Percentiles rank a stretch among this genome's conserved stretches.
Conservation (phyloP, 2,888 invertebrate species). For the Morpho achilles region DNA sequence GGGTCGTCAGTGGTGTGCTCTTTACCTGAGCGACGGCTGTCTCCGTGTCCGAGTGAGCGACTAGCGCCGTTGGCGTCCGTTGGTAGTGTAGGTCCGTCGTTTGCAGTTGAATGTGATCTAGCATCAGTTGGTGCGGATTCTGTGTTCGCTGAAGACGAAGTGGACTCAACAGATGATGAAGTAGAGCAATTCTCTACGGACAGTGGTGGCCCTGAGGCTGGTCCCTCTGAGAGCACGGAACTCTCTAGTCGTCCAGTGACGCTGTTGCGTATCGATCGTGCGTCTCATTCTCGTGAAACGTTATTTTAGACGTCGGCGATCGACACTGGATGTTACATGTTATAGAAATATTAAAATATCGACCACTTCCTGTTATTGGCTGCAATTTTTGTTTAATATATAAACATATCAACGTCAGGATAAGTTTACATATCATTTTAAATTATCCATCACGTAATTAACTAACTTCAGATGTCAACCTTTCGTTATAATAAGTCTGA, state of each 20-base stretch:
- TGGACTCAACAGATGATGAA: conserved; percentile 89
- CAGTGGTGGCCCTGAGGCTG: conserved; percentile 79
- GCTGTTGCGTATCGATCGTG: conserved; percentile 57
- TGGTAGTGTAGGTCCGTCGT: conserved; percentile 86
- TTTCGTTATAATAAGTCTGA: too few relatives aligned
- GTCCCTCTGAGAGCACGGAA: conserved; percentile 60
- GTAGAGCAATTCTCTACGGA: conserved; percentile 91
- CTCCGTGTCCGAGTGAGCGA: conserved; percentile 83
- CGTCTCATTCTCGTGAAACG: conserved; percentile 88
- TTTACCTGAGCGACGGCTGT: conserved; percentile 88
- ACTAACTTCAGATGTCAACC: neutral
- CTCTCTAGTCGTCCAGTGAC: conserved; percentile 58
- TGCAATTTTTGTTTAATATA: conserved; percentile 18
- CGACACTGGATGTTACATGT: conserved; percentile 51
- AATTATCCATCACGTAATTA: conserved; percentile 23
- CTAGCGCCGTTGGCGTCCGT: conserved; percentile 89
- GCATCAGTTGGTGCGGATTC: conserved; percentile 88
- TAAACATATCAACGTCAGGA: conserved; percentile 54
- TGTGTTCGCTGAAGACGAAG: conserved; percentile 86
- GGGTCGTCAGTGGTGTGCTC: conserved; percentile 89
- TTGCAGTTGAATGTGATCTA: conserved; percentile 84
- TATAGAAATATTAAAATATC: conserved; percentile 62
- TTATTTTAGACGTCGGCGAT: conserved; percentile 81
- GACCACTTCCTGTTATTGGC: conserved; percentile 36
- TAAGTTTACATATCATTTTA: conserved; percentile 62